These are phyloP conservation scores for Montipora foliosa DNA, from an alignment of 64 coral and sea anemone species.

Conservation along the genomic window DNA sequence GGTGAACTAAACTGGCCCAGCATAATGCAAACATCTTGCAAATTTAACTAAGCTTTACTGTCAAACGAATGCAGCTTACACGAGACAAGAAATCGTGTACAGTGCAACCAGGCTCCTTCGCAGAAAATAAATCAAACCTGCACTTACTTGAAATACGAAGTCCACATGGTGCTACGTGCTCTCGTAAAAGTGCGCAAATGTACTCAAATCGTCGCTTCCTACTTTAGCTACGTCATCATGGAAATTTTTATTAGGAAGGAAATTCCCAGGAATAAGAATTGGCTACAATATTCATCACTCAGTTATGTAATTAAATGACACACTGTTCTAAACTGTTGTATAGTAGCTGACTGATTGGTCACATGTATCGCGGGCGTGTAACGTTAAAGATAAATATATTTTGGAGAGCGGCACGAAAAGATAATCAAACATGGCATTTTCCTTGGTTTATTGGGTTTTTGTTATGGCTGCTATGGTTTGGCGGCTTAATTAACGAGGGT, in stretches of 20 bases:
- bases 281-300: neutral
- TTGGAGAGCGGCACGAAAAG: neutral
- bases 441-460: slow-evolving; percentile 3
- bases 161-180: slow-evolving; percentile 19
- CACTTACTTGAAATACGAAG: slow-evolving; percentile 44
- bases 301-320: neutral
- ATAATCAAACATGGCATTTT: neutral
- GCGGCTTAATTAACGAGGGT: slow-evolving; percentile 25
- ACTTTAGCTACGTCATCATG: slow-evolving; percentile 23
- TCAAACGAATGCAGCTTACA: neutral
- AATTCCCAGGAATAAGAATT: slow-evolving; percentile 33
- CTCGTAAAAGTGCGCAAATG: neutral
- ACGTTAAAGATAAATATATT: neutral
- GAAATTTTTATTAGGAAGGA: slow-evolving; percentile 11
- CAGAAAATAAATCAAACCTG: neutral
- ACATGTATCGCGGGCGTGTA: slow-evolving; percentile 4
- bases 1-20: neutral
- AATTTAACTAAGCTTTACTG: slow-evolving; percentile 11
- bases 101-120: slow-evolving; percentile 20
- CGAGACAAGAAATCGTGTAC: neutral
- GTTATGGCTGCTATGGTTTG: neutral
- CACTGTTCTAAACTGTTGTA: slow-evolving; percentile 5
- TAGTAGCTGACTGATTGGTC: neutral
- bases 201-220: neutral
- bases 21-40: slow-evolving; percentile 30